phyloP scores from a whole-genome alignment of 2,888 invertebrate genomes.

The Ferdinandea cuprea region DNA sequence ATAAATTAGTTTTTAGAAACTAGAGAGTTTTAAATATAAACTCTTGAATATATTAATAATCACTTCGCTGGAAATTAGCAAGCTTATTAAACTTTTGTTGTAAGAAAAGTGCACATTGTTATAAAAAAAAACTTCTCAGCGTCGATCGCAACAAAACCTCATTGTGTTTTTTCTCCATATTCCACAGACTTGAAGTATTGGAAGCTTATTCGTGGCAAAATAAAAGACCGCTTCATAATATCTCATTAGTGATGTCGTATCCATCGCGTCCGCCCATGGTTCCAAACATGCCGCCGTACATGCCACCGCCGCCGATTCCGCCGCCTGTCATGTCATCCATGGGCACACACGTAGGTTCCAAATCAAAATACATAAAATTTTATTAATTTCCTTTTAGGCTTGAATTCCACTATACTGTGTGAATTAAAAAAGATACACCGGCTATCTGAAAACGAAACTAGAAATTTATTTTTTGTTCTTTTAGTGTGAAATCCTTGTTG shows the following conservation, averaged over 20 bases:
- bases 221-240: not conserved
- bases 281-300: slow-evolving; percentile 89
- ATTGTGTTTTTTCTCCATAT: slow-evolving; percentile 35
- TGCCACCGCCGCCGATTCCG: slow-evolving; percentile 89
- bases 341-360: slow-evolving; percentile 87
- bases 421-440: slow-evolving; percentile 44
- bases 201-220: slow-evolving; percentile 22
- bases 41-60: slow-evolving; percentile 4
- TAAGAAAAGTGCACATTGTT: slow-evolving; percentile 7
- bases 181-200: slow-evolving; percentile 24
- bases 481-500: slow-evolving; percentile 59
- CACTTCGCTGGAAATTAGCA: not conserved
- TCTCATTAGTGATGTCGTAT: slow-evolving; percentile 89
- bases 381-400: slow-evolving; percentile 31
- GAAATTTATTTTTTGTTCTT: slow-evolving; percentile 61
- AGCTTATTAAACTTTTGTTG: not conserved
- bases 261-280: slow-evolving; percentile 93
- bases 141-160: slow-evolving; percentile 19
- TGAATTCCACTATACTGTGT: slow-evolving; percentile 29
- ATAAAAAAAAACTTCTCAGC: slow-evolving; percentile 8
- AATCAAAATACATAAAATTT: slow-evolving; percentile 17
- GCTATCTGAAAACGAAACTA: slow-evolving; percentile 57
- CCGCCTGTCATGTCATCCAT: slow-evolving; percentile 89
- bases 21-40: slow-evolving; percentile 34
- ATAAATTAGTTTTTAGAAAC: slow-evolving; percentile 19